Percentiles rank a stretch among this genome's conserved stretches.
These are phyloP conservation scores for Cephus pygmeus DNA, from an alignment of 2,888 invertebrate species.

Conservation along the genomic window DNA sequence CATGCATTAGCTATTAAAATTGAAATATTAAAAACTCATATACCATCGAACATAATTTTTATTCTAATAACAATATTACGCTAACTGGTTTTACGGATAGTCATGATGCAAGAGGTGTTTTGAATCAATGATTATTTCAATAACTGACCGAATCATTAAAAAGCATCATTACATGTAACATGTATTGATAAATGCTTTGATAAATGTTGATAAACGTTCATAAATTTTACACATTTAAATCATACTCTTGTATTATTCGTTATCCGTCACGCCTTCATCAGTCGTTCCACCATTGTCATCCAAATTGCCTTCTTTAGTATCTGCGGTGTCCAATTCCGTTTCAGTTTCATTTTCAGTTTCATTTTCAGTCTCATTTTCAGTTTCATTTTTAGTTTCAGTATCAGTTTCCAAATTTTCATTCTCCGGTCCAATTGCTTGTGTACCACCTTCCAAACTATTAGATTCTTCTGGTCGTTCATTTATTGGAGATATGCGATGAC, in stretches of 20 bases:
- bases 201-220: not conserved
- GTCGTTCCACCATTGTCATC: not conserved
- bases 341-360: slow-evolving; percentile 3
- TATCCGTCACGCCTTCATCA: not conserved
- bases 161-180: not conserved
- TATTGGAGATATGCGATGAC: slow-evolving; percentile 30
- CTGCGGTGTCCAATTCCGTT: not conserved
- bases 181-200: not conserved
- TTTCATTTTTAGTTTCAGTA: not conserved
- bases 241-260: not conserved
- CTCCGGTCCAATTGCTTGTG: not conserved
- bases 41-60: not conserved
- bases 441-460: not conserved
- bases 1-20: not conserved
- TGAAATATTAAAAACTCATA: not conserved
- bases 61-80: not conserved
- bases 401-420: slow-evolving; percentile 2
- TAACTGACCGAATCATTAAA: not conserved
- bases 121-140: not conserved
- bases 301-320: not conserved
- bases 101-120: not conserved
- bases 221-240: not conserved
- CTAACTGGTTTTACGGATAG: not conserved
- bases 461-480: not conserved
- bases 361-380: not conserved